Percentiles rank a stretch among this genome's conserved stretches.
Evolutionary conservation across 2,888 invertebrate species (phyloP).

Genomic region (Spodoptera exigua): DNA sequence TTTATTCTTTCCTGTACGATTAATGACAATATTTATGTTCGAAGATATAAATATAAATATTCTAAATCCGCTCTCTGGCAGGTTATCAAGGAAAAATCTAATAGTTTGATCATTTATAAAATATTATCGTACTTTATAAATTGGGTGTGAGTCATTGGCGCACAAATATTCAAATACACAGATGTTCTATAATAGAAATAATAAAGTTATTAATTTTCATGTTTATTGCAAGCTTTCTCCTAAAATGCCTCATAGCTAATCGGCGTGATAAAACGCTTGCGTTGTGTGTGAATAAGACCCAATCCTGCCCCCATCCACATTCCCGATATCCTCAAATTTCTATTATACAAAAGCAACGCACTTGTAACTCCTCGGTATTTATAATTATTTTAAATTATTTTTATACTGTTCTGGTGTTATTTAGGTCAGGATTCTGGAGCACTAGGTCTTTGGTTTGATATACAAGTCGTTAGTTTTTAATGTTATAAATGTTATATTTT

Average conservation of each 20-base stretch:
- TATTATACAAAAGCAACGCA: too few relatives aligned
- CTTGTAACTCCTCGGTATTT: too few relatives aligned
- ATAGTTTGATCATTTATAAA: constrained; percentile 33
- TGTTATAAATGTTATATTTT: too few relatives aligned
- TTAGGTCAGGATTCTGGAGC: constrained; percentile 8
- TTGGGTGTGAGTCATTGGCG: constrained; percentile 24
- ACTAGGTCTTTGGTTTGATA: too few relatives aligned
- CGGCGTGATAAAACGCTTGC: too few relatives aligned
- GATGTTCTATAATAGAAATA: constrained; percentile 18
- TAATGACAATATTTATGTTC: constrained; percentile 27
- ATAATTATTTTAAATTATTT: constrained; percentile 43
- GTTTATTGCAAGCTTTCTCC: constrained; percentile 30
- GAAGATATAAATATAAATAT: constrained; percentile 34
- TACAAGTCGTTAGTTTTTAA: too few relatives aligned
- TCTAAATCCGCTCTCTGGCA: constrained; percentile 54
- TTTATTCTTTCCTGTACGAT: constrained; percentile 16
- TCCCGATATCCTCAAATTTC: too few relatives aligned
- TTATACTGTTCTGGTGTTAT: constrained; percentile 45
- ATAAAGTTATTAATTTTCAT: constrained; percentile 27
- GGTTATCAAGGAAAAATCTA: constrained; percentile 58
- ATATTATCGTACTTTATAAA: constrained; percentile 31
- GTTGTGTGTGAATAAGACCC: too few relatives aligned
- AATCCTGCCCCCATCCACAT: too few relatives aligned
- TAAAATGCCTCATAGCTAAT: constrained; percentile 1
- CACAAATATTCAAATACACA: constrained; percentile 21